Evolutionary conservation across 2,888 invertebrate genomes (phyloP).

Genomic region (Ecliptopera silaceata): DNA sequence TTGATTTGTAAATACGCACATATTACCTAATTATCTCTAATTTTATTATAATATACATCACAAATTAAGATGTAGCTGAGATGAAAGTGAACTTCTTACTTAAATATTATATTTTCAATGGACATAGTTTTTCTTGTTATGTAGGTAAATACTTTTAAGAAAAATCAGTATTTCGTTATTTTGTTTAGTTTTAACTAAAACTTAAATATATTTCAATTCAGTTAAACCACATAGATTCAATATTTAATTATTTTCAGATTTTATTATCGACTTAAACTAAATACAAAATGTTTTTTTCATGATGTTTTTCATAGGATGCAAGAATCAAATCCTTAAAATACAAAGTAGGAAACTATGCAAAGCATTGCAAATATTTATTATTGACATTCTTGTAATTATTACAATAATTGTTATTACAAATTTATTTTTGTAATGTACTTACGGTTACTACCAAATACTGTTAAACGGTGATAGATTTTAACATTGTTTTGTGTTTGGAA

Average conservation of each 20-base stretch:
- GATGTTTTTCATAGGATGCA: not conserved
- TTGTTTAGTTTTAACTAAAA: slow-evolving; percentile 9
- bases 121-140: not conserved
- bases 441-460: slow-evolving; percentile 16
- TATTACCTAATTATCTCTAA: slow-evolving; percentile 20
- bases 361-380: not conserved
- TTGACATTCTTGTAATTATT: not conserved
- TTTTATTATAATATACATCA: slow-evolving; percentile 15
- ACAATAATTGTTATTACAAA: slow-evolving; percentile 1
- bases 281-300: not conserved
- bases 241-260: not conserved
- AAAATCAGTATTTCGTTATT: slow-evolving; percentile 25
- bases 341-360: not conserved
- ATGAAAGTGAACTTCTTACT: not conserved
- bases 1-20: slow-evolving; percentile 41
- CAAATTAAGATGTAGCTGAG: slow-evolving; percentile 8
- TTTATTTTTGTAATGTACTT: slow-evolving; percentile 12
- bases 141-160: not conserved
- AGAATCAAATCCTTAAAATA: not conserved
- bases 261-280: not conserved
- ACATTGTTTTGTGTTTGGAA: slow-evolving; percentile 10
- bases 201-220: slow-evolving; percentile 3
- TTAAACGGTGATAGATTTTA: slow-evolving; percentile 13
- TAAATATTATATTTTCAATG: not conserved
- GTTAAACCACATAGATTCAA: not conserved